phyloP scores from a whole-genome alignment of 2,888 invertebrate genomes.

The Vesta saturnalis region DNA sequence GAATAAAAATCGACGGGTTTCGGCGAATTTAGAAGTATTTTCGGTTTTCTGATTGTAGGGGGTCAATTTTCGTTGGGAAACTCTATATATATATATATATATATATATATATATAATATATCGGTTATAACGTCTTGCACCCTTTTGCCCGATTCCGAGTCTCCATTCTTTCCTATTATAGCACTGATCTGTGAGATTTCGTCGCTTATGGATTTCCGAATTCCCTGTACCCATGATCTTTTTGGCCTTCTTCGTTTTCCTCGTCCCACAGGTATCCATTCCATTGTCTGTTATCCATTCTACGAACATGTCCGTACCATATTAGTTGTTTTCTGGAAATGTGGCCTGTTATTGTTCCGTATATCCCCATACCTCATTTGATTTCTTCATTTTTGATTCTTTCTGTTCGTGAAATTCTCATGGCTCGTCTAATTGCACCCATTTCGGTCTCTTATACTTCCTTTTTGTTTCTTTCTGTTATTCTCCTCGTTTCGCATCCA shows the following conservation, averaged over 20 bases:
- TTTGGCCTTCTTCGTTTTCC: slow-evolving; percentile 3
- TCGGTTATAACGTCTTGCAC: too few relatives aligned
- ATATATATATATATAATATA: too few relatives aligned
- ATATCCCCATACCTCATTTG: slow-evolving; percentile 3
- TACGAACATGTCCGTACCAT: slow-evolving; percentile 13
- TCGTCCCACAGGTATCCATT: slow-evolving; percentile 10
- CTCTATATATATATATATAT: too few relatives aligned
- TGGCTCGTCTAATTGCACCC: slow-evolving; percentile 5
- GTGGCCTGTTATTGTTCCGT: slow-evolving; percentile 8
- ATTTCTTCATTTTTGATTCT: slow-evolving; percentile 1
- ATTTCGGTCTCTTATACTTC: background rate
- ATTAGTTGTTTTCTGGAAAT: slow-evolving; percentile 11
- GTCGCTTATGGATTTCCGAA: slow-evolving; percentile 11
- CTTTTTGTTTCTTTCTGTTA: background rate
- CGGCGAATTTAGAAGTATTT: too few relatives aligned
- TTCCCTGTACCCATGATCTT: background rate
- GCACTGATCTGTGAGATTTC: too few relatives aligned
- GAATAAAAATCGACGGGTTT: too few relatives aligned
- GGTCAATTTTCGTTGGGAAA: too few relatives aligned
- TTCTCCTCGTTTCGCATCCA: slow-evolving; percentile 13
- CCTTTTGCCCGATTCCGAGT: too few relatives aligned
- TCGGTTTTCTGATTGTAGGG: too few relatives aligned
- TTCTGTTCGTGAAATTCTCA: slow-evolving; percentile 2
- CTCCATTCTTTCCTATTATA: too few relatives aligned
- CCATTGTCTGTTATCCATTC: slow-evolving; percentile 8